These are phyloP conservation scores for Nasonia vitripennis DNA, from an alignment of 1,140 invertebrate genomes.

Conservation along the genomic window DNA sequence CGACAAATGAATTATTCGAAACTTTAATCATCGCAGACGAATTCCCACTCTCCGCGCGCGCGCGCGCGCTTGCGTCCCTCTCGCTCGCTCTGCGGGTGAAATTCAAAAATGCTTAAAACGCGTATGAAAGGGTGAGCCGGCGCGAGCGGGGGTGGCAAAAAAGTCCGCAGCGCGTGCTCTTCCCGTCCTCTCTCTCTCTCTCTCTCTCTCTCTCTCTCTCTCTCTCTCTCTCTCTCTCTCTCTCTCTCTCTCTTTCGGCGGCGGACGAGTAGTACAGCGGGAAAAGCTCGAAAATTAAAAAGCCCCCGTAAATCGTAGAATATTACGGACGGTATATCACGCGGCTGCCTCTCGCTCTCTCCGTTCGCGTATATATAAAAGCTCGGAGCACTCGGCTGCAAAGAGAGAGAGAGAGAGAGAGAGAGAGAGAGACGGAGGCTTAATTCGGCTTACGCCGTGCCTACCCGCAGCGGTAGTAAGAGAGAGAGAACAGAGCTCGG, in stretches of 20 bases:
- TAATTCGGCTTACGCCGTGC: slow-evolving; percentile 41
- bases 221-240: background rate
- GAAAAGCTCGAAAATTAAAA: slow-evolving; percentile 53
- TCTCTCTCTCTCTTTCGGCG: background rate
- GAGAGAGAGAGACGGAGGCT: background rate
- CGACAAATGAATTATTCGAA: slow-evolving; percentile 20
- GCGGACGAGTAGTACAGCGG: background rate
- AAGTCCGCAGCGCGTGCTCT: background rate
- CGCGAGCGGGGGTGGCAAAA: background rate
- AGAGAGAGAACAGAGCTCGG: background rate
- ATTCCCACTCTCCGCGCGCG: background rate
- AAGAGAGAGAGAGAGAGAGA: slow-evolving; percentile 17
- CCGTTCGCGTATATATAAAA: background rate
- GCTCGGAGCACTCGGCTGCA: slow-evolving; percentile 7
- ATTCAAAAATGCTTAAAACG: background rate
- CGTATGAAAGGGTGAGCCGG: slow-evolving; percentile 12
- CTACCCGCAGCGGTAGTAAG: background rate
- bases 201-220: background rate
- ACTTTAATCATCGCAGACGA: slow-evolving; percentile 17
- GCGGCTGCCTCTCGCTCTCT: background rate
- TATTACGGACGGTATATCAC: slow-evolving; percentile 52
- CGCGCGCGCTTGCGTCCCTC: background rate
- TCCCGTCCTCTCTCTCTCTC: background rate
- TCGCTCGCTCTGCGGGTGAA: background rate
- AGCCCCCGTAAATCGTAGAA: slow-evolving; percentile 50